Percentiles rank a stretch among this genome's conserved stretches.
Conservation (phyloP, 2,888 invertebrate species). For the Eristalis arbustorum region DNA sequence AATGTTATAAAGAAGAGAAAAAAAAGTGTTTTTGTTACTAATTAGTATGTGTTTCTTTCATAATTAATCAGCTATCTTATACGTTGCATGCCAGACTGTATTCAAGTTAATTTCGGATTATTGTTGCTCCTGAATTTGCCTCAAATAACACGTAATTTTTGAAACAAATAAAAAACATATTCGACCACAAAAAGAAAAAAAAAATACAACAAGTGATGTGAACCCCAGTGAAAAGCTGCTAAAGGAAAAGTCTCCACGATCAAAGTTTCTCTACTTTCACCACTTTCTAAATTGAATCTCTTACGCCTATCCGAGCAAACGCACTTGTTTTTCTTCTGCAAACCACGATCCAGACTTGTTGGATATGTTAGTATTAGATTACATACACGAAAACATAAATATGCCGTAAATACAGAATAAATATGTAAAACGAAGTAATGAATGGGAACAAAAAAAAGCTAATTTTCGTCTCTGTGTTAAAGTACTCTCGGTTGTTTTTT, state of each 20-base stretch:
- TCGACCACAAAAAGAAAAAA: neutral
- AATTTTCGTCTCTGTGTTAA: conserved; percentile 26
- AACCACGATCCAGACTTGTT: conserved; percentile 60
- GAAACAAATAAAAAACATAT: neutral
- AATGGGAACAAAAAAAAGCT: conserved; percentile 20
- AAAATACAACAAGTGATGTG: conserved; percentile 42
- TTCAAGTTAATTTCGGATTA: neutral
- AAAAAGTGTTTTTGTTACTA: conserved; percentile 37
- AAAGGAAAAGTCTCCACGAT: conserved; percentile 63
- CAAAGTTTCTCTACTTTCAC: conserved; percentile 70
- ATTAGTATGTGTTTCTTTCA: conserved; percentile 13
- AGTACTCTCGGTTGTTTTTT: conserved; percentile 14
- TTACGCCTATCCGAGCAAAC: conserved; percentile 58
- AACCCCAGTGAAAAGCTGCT: conserved; percentile 58
- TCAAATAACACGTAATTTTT: conserved; percentile 4
- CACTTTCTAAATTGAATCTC: conserved; percentile 70
- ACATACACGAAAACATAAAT: conserved; percentile 58
- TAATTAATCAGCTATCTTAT: conserved; percentile 6
- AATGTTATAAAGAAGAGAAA: conserved; percentile 28
- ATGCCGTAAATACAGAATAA: conserved; percentile 9
- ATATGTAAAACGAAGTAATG: conserved; percentile 9
- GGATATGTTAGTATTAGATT: conserved; percentile 69
- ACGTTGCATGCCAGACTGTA: conserved; percentile 4
- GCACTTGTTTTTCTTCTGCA: conserved; percentile 67
- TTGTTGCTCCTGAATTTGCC: neutral